Evolutionary conservation across 2,888 invertebrate genomes (phyloP).

Genomic region (Limnephilus rhombicus): DNA sequence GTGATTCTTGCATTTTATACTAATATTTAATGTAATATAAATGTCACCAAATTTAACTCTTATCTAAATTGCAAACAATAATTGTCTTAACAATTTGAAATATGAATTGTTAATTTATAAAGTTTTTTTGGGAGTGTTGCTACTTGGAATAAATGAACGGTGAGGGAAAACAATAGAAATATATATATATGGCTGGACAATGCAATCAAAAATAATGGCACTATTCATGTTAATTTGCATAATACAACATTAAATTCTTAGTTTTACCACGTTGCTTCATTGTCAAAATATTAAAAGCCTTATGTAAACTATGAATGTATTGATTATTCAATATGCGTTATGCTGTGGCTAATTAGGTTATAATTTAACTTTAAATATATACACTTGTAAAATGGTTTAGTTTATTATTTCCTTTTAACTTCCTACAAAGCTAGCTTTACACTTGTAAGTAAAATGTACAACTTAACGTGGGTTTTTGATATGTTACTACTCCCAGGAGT

Average conservation of each 20-base stretch:
- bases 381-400: conserved; percentile 52
- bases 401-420: conserved; percentile 19
- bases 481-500: too few species aligned
- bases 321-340: conserved; percentile 64
- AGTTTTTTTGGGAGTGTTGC: conserved; percentile 23
- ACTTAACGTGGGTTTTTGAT: too few species aligned
- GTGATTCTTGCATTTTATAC: conserved; percentile 51
- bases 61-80: conserved; percentile 27
- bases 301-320: conserved; percentile 61
- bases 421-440: too few species aligned
- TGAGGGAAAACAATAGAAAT: conserved; percentile 7
- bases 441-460: too few species aligned
- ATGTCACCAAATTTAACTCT: conserved; percentile 19
- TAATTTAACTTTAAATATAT: conserved; percentile 66
- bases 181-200: conserved; percentile 32
- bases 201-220: conserved; percentile 31
- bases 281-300: conserved; percentile 58
- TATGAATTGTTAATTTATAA: conserved; percentile 5
- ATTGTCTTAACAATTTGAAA: not conserved
- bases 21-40: conserved; percentile 33
- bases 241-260: conserved; percentile 34
- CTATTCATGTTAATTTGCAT: conserved; percentile 50
- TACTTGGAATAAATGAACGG: not conserved
- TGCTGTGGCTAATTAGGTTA: conserved; percentile 65
- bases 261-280: conserved; percentile 51